Conservation (phyloP, 1,140 invertebrate species). For the Caerostris extrusa region DNA sequence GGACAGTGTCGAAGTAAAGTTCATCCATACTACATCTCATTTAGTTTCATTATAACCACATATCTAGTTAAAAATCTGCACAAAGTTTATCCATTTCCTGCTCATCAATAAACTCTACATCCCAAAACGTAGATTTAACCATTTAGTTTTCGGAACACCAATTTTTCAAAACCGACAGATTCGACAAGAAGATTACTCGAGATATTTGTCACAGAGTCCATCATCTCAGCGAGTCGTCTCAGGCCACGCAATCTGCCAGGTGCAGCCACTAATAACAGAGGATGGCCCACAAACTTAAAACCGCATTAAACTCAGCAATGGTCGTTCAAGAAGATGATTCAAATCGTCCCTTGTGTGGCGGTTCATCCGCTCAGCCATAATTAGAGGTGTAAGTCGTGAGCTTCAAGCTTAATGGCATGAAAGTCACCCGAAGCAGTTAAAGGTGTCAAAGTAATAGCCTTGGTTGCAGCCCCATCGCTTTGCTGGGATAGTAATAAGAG, state of each 20-base stretch:
- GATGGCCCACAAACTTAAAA: constrained; percentile 8
- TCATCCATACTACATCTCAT: no score
- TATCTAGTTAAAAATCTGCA: no score
- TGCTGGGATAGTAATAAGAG: constrained; percentile 57
- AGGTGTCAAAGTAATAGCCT: constrained; percentile 71
- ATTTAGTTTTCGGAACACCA: background rate
- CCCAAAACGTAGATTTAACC: background rate
- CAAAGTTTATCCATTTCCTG: no score
- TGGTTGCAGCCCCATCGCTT: constrained; percentile 70
- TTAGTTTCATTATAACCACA: no score
- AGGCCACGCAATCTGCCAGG: constrained; percentile 5
- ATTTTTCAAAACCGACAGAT: background rate
- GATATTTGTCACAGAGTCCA: constrained; percentile 13
- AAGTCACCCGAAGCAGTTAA: constrained; percentile 43
- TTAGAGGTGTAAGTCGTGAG: constrained; percentile 72
- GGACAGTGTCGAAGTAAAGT: no score
- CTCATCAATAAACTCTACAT: background rate
- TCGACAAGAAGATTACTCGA: background rate
- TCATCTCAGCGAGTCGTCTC: background rate
- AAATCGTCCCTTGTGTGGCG: constrained; percentile 1
- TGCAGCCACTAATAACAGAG: constrained; percentile 62
- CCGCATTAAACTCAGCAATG: constrained; percentile 51
- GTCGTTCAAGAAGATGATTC: background rate
- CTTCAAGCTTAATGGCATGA: constrained; percentile 59
- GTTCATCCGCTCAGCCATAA: constrained; percentile 36